Percentiles rank a stretch among this genome's conserved stretches.
Conservation (phyloP, 2,113 vertebrate species). For the Proteles cristata region DNA sequence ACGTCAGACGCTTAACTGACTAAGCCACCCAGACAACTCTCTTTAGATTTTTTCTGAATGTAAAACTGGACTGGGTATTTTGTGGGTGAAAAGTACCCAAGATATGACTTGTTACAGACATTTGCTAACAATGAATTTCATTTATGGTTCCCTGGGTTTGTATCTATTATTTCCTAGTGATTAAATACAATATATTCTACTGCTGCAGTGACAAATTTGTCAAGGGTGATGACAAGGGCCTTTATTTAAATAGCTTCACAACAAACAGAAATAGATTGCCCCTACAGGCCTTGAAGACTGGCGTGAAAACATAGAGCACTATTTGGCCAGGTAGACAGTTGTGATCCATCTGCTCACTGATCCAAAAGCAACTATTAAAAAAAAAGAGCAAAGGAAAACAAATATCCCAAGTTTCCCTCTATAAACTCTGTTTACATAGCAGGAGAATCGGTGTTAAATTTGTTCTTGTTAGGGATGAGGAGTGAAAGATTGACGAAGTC, state of each 20-base stretch:
- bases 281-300: background rate
- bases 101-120: background rate
- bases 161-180: slow-evolving; percentile 43
- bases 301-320: background rate
- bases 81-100: background rate
- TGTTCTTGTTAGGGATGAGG: background rate
- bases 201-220: background rate
- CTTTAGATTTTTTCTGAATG: background rate
- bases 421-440: background rate
- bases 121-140: background rate
- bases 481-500: background rate
- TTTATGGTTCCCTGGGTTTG: background rate
- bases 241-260: background rate
- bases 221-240: background rate
- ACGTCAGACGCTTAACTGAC: no score
- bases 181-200: background rate
- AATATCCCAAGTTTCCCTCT: background rate
- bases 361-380: background rate
- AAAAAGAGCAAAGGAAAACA: background rate
- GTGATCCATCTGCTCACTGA: background rate
- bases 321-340: background rate
- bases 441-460: background rate
- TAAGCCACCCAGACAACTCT: no score
- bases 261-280: background rate
- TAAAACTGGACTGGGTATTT: background rate